phyloP scores from a whole-genome alignment of 2,888 invertebrate species.

The Lasius fuliginosus region DNA sequence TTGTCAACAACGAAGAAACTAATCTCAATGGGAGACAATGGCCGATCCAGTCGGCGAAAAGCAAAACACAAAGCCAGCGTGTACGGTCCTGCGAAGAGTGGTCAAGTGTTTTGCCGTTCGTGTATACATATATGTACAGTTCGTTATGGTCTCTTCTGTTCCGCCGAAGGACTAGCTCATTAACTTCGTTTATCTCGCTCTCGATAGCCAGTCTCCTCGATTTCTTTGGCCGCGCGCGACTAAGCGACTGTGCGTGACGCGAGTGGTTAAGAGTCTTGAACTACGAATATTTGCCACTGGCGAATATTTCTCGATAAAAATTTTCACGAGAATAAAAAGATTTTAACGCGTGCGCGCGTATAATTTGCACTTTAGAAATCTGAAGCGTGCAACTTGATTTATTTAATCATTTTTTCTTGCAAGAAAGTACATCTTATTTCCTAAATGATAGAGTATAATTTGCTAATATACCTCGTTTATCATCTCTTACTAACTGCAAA shows the following conservation, averaged over 20 bases:
- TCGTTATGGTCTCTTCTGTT: constrained; percentile 72
- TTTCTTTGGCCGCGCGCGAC: constrained; percentile 57
- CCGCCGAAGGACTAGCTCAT: constrained; percentile 69
- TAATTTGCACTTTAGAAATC: constrained; percentile 44
- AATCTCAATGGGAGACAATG: constrained; percentile 71
- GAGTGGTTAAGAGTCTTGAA: constrained; percentile 23
- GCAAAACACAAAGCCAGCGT: constrained; percentile 58
- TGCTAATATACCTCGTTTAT: constrained; percentile 18
- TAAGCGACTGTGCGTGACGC: constrained; percentile 2
- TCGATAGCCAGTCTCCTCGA: constrained; percentile 61
- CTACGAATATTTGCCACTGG: background rate
- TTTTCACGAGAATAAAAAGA: background rate
- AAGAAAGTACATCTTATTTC: background rate
- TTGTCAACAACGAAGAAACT: constrained; percentile 66
- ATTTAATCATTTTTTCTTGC: background rate
- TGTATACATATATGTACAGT: constrained; percentile 30
- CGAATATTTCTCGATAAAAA: background rate
- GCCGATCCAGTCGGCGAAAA: constrained; percentile 48
- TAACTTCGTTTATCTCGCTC: constrained; percentile 74
- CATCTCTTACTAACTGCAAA: background rate
- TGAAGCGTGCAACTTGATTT: constrained; percentile 49
- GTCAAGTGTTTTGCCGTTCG: constrained; percentile 61
- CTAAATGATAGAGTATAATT: background rate
- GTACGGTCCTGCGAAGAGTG: constrained; percentile 62
- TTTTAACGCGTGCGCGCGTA: background rate